Conservation (phyloP, 2,797 vertebrate species). For the Sebastes jordani region DNA sequence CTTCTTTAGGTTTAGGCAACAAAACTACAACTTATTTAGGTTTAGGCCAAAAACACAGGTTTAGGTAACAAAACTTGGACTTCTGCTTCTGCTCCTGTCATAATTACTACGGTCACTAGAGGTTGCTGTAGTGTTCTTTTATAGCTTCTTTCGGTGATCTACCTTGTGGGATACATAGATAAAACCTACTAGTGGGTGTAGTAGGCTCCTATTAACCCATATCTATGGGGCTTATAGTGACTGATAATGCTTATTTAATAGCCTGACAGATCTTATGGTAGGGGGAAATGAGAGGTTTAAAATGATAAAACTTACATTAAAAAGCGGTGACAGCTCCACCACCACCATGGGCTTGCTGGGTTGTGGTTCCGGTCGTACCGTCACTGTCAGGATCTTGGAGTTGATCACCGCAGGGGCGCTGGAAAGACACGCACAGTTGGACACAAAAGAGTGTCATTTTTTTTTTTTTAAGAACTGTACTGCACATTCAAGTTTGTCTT, state of each 20-base stretch:
- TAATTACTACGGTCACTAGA: too few relatives aligned
- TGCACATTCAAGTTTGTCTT: neutral
- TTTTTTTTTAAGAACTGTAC: neutral
- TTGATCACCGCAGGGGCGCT: conserved; percentile 91
- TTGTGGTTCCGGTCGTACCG: conserved; percentile 91
- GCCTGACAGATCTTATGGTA: neutral
- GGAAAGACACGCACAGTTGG: conserved; percentile 19
- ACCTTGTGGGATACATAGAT: too few relatives aligned
- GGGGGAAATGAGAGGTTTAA: neutral
- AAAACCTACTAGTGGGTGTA: too few relatives aligned
- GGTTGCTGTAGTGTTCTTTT: too few relatives aligned
- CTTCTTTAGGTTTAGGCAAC: too few relatives aligned
- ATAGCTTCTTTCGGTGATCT: too few relatives aligned
- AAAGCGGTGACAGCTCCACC: conserved; percentile 91
- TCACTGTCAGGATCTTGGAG: conserved; percentile 95
- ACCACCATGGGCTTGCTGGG: conserved; percentile 92
- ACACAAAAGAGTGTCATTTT: neutral
- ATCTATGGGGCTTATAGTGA: too few relatives aligned
- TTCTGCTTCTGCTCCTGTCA: too few relatives aligned
- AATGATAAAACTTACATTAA: conserved; percentile 83
- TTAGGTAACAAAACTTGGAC: too few relatives aligned
- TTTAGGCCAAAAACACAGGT: too few relatives aligned
- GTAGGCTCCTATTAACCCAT: too few relatives aligned
- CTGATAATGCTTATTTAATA: accelerated
- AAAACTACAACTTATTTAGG: too few relatives aligned